Conservation (phyloP, 2,888 invertebrate species). For the Lasioglossum pauxillum region DNA sequence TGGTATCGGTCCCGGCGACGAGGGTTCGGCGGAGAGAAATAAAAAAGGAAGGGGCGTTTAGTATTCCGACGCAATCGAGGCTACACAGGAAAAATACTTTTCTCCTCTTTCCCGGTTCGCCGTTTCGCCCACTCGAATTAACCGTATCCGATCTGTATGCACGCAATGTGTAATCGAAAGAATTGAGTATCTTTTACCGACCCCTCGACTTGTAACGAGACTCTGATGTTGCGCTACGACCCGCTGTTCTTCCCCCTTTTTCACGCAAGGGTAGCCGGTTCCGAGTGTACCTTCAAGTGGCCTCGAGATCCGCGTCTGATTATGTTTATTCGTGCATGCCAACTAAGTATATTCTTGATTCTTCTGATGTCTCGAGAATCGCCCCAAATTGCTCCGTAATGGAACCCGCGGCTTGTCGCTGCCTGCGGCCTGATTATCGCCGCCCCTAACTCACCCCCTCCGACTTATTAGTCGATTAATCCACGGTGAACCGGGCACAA, state of each 20-base stretch:
- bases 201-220: slow-evolving; percentile 56
- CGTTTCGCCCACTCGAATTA: slow-evolving; percentile 53
- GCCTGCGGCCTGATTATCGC: slow-evolving; percentile 28
- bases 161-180: slow-evolving; percentile 60
- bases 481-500: background rate
- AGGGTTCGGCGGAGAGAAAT: slow-evolving; percentile 6
- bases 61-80: slow-evolving; percentile 13
- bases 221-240: slow-evolving; percentile 50
- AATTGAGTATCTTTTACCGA: slow-evolving; percentile 61
- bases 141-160: slow-evolving; percentile 52
- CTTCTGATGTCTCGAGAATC: slow-evolving; percentile 78
- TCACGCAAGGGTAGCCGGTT: slow-evolving; percentile 69
- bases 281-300: slow-evolving; percentile 69
- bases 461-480: slow-evolving; percentile 8
- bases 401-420: slow-evolving; percentile 62
- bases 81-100: slow-evolving; percentile 15
- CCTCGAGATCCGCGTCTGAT: slow-evolving; percentile 73
- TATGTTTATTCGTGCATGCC: slow-evolving; percentile 76
- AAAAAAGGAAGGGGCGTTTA: slow-evolving; percentile 18
- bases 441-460: background rate
- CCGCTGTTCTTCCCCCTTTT: slow-evolving; percentile 66
- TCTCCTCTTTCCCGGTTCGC: slow-evolving; percentile 12
- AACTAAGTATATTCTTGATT: slow-evolving; percentile 76
- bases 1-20: slow-evolving; percentile 17
- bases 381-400: slow-evolving; percentile 79